Percentiles rank a stretch among this genome's conserved stretches.
Conservation (phyloP, 2,888 invertebrate species). For the Drosophila stalkeri region DNA sequence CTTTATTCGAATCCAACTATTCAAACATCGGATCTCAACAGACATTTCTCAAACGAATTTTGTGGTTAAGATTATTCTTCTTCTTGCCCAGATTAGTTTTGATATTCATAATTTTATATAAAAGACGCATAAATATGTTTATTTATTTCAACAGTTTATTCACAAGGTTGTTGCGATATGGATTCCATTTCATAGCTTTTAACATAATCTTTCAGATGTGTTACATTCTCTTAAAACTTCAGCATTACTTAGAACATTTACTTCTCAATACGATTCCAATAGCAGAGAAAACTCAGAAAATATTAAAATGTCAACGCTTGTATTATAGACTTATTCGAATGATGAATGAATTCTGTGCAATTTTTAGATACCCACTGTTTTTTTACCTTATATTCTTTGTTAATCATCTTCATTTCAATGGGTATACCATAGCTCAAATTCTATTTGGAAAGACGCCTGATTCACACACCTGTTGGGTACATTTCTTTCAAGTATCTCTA, state of each 20-base stretch:
- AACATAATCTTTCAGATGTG: background rate
- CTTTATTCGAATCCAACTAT: background rate
- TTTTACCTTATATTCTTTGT: background rate
- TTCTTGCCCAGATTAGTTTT: background rate
- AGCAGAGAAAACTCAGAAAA: background rate
- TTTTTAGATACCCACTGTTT: background rate
- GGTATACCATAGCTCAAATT: background rate
- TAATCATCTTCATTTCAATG: background rate
- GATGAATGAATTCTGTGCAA: background rate
- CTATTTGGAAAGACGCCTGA: background rate
- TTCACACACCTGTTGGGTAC: background rate
- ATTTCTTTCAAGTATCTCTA: background rate
- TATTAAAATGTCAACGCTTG: background rate
- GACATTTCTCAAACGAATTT: background rate
- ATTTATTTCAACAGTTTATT: background rate
- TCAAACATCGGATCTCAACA: background rate
- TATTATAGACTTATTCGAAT: conserved; percentile 2
- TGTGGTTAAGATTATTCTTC: background rate
- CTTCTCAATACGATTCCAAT: background rate
- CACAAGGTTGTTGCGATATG: background rate
- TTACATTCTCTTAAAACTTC: background rate
- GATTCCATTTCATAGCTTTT: background rate
- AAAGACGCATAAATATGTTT: background rate
- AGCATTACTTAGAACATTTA: background rate
- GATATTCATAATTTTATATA: background rate